phyloP scores from a whole-genome alignment of 2,888 invertebrate genomes.

The Clusia tigrina region DNA sequence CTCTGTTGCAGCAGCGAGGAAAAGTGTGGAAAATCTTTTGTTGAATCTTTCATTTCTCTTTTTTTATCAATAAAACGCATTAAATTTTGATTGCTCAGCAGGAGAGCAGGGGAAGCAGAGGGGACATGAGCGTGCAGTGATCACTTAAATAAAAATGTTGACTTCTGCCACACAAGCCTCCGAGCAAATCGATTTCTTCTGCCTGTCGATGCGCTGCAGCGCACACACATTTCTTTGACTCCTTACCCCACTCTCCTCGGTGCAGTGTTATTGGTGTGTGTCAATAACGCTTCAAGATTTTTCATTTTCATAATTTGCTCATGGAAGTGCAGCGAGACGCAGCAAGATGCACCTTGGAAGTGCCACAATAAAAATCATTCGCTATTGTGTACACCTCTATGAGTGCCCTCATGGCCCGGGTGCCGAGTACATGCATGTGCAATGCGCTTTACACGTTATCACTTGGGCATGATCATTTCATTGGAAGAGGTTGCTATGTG shows the following conservation, averaged over 20 bases:
- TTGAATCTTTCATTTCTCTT: background rate
- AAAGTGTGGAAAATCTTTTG: slow-evolving; percentile 16
- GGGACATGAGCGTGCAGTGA: too few relatives aligned
- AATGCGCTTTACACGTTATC: background rate
- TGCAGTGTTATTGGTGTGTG: slow-evolving; percentile 10
- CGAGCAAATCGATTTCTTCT: slow-evolving; percentile 28
- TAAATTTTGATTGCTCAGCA: slow-evolving; percentile 34
- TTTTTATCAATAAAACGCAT: slow-evolving; percentile 27
- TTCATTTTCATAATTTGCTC: background rate
- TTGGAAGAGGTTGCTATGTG: background rate
- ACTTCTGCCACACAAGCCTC: background rate
- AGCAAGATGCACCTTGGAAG: too few relatives aligned
- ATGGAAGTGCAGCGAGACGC: background rate
- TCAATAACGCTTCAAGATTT: slow-evolving; percentile 15
- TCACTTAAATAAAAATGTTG: background rate
- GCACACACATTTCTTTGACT: background rate
- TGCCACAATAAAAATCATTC: too few relatives aligned
- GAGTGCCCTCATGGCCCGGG: too few relatives aligned
- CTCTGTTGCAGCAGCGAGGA: background rate
- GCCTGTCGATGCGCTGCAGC: slow-evolving; percentile 22
- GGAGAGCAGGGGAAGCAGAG: too few relatives aligned
- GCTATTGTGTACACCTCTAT: too few relatives aligned
- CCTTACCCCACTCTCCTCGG: background rate
- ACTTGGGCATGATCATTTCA: background rate
- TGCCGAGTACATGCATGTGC: background rate